Evolutionary conservation across 1,140 invertebrate species (phyloP), one percentile per base, ranked within the genome.

Genomic region (Bombus sylvicola): DNA sequence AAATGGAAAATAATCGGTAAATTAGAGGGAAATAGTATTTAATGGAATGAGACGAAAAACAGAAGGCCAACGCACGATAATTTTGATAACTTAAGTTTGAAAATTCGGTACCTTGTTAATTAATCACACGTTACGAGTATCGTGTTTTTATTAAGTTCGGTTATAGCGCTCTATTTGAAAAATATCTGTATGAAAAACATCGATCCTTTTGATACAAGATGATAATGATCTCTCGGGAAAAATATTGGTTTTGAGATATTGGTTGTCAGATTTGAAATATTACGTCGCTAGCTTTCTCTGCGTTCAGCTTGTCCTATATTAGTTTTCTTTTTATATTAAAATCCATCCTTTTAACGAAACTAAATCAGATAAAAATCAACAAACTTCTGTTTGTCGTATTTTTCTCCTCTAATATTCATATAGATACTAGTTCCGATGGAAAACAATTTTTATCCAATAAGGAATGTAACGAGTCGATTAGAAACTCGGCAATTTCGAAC

Each of bases 401-500:
- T 34, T 3, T 8, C n/a, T 34, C 0, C 15, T 66, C 13, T 62
- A 28, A 62, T 62, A 10, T 62, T 47, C 41, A 25, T 12, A 25
- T 3, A 22, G 18, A 41, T 25, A 12, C 25, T 12, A 13, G 10
- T 18, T 9, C 79, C 34, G 18, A 15, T n/a, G 43, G 47, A 39
- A 59, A 76, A 59, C n/a, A 57, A 66, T 66, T 66, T 78, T 66
- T 31, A 18, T 25, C 10, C 10, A 25, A 5, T 3, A 3, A 4
- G 22, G 34, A 47, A 34, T 8, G n/a, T 28, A 71, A 85, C 34
- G 34, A 28, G 31, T 69, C 73, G 73, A 88, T 85, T 57, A 57
- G 34, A 28, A 41, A 53, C 22, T 82, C 41, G 57, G 41, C 57
- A 78, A 80, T 88, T 57, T 81, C 69, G 39, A 62, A 15, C 43